Evolutionary conservation across 1,140 invertebrate species (phyloP).

Genomic region (Neoseiulus cucumeris): DNA sequence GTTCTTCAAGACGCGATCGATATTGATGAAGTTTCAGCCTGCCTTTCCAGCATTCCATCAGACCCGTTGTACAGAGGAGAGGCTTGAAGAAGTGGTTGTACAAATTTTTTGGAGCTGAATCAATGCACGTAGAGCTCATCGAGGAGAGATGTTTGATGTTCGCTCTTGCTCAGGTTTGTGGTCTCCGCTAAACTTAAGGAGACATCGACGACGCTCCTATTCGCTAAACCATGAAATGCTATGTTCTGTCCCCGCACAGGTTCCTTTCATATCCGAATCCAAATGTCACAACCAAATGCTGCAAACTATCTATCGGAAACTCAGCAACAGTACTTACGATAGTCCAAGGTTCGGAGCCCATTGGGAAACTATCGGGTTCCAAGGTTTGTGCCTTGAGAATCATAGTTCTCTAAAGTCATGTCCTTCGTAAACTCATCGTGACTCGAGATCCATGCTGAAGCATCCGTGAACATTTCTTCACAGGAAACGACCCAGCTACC

Average conservation of each 20-base stretch:
- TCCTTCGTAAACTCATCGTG: neutral
- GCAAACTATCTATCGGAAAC: conserved; percentile 33
- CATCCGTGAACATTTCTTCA: no score
- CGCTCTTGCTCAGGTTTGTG: neutral
- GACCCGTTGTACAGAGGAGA: neutral
- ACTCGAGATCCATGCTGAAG: neutral
- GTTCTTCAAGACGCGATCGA: no score
- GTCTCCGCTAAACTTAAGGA: no score
- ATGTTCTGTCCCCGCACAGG: neutral
- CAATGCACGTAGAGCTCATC: neutral
- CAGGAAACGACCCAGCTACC: conserved; percentile 36
- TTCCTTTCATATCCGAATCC: neutral
- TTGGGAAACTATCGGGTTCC: conserved; percentile 39
- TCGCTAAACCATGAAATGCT: neutral
- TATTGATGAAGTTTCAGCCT: neutral
- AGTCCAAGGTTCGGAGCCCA: conserved; percentile 33
- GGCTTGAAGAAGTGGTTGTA: neutral
- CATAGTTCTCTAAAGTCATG: neutral
- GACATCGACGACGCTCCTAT: neutral
- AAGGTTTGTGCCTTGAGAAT: conserved; percentile 26
- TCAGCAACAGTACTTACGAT: conserved; percentile 30
- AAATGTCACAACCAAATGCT: conserved; percentile 29
- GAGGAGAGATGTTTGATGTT: neutral
- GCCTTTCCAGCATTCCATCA: neutral
- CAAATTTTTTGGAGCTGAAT: neutral